These are phyloP conservation scores for Lymantria dispar DNA, from an alignment of 2,888 invertebrate genomes.

Conservation along the genomic window DNA sequence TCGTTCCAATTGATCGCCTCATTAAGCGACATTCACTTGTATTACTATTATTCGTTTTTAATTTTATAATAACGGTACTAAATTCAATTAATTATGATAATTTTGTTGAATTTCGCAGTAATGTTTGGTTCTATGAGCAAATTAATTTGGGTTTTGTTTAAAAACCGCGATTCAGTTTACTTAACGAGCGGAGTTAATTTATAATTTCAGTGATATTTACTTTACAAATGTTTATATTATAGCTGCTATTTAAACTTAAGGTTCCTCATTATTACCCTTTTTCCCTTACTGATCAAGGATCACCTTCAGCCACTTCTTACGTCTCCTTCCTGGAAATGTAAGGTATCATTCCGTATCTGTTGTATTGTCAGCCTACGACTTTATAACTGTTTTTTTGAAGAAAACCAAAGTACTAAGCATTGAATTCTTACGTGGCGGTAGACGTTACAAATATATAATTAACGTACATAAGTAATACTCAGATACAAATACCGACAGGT, in stretches of 20 bases:
- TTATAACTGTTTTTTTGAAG: too few species aligned
- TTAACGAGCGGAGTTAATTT: slow-evolving; percentile 21
- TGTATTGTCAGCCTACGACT: too few species aligned
- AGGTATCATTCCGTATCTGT: too few species aligned
- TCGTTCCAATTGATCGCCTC: slow-evolving; percentile 28
- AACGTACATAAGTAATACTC: too few species aligned
- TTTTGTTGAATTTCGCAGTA: slow-evolving; percentile 23
- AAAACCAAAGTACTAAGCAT: too few species aligned
- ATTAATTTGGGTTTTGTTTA: slow-evolving; percentile 36
- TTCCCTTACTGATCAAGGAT: too few species aligned
- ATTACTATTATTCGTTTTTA: slow-evolving; percentile 33
- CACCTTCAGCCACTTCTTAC: too few species aligned
- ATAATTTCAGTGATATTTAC: slow-evolving; percentile 4
- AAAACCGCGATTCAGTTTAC: slow-evolving; percentile 25
- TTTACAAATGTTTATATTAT: background rate
- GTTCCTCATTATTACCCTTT: too few species aligned
- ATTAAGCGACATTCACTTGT: slow-evolving; percentile 32
- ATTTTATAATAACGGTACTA: slow-evolving; percentile 30
- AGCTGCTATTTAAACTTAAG: background rate
- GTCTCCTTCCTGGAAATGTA: too few species aligned
- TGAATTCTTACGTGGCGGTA: too few species aligned
- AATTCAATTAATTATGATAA: slow-evolving; percentile 34
- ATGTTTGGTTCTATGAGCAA: slow-evolving; percentile 21
- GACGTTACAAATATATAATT: too few species aligned
- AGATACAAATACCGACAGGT: too few species aligned